Conservation (phyloP, 2,113 vertebrate species). For the Philantomba maxwellii region DNA sequence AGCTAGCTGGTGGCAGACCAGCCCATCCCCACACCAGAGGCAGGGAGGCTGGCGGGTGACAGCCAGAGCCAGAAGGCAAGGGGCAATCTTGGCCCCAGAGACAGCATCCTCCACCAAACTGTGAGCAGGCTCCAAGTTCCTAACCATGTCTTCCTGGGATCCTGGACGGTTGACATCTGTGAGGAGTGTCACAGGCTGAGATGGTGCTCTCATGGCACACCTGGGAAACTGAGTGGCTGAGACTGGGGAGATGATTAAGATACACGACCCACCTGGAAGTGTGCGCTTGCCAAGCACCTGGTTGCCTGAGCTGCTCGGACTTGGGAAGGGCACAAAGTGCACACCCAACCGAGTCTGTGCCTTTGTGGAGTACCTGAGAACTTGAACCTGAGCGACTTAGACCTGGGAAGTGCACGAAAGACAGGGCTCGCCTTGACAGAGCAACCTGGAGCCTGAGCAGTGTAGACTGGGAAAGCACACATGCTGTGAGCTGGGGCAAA, state of each 20-base stretch:
- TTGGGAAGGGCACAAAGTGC: background rate
- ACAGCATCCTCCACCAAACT: background rate
- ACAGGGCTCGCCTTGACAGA: background rate
- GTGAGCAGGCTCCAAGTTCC: background rate
- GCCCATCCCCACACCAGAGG: background rate
- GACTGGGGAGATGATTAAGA: background rate
- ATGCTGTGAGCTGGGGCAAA: background rate
- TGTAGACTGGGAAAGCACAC: background rate
- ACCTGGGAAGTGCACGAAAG: background rate
- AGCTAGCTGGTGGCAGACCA: background rate
- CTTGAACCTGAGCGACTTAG: background rate
- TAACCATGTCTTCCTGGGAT: background rate
- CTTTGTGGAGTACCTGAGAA: background rate
- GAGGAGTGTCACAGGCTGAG: background rate
- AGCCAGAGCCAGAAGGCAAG: background rate
- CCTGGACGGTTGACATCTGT: background rate
- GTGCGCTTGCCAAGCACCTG: accelerated
- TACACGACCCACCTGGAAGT: background rate
- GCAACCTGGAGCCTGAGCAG: background rate
- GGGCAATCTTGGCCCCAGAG: background rate
- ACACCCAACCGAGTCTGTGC: accelerated
- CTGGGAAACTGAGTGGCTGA: background rate
- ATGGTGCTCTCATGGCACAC: background rate
- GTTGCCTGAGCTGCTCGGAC: background rate
- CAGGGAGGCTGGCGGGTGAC: accelerated